A percentile compares a stretch with the other conserved stretches of the same genome.
These are phyloP conservation scores for Cromileptes altivelis DNA, from an alignment of 2,113 vertebrate genomes.

Conservation along the genomic window DNA sequence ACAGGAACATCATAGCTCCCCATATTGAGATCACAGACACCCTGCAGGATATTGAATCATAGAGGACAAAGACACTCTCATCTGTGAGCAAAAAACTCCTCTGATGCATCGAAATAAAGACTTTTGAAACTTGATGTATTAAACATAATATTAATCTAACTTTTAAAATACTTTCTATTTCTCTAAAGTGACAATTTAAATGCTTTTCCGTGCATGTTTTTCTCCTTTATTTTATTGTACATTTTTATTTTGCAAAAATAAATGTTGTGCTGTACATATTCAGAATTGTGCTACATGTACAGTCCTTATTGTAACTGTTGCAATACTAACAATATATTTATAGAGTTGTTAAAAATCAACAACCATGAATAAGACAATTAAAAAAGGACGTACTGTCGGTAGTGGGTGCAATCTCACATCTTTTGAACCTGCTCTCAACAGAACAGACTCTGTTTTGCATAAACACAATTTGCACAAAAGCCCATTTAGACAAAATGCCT, in stretches of 20 bases:
- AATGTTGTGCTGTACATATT: constrained; percentile 10
- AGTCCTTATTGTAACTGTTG: neutral
- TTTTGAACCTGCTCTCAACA: neutral
- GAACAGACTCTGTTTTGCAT: constrained; percentile 8
- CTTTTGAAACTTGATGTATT: neutral
- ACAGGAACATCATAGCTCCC: constrained; percentile 78
- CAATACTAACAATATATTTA: neutral
- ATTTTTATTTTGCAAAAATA: constrained; percentile 17
- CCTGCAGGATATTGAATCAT: constrained; percentile 68
- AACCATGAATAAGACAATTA: neutral
- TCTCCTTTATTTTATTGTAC: constrained; percentile 5
- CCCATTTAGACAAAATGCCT: constrained; percentile 46
- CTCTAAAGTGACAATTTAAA: neutral
- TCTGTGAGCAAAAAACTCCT: neutral
- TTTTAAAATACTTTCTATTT: constrained; percentile 7
- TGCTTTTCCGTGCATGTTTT: constrained; percentile 19
- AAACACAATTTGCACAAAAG: constrained; percentile 36
- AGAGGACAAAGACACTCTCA: neutral
- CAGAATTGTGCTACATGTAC: neutral
- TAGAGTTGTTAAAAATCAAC: neutral
- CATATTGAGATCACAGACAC: constrained; percentile 77
- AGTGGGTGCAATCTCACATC: neutral
- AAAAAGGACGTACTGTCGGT: neutral
- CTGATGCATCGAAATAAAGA: neutral
- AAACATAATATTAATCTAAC: neutral